These are phyloP conservation scores for Emmelina monodactyla DNA, from an alignment of 2,888 invertebrate genomes.

Conservation along the genomic window DNA sequence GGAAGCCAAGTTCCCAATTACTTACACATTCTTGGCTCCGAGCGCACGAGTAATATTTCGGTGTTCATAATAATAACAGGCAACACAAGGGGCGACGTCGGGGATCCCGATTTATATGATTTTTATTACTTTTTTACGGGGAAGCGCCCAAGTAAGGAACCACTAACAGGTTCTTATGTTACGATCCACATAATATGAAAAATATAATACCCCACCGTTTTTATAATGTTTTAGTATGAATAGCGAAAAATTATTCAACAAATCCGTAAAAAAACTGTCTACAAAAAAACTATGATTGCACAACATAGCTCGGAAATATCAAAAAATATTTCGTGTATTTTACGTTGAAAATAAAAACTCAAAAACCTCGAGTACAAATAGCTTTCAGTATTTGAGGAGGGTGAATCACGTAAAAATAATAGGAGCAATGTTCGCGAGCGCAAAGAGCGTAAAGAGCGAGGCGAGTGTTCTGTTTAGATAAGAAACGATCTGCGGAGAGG, in stretches of 20 bases:
- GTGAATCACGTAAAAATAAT: slow-evolving; percentile 12
- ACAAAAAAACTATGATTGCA: too few relatives aligned
- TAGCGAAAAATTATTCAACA: not conserved
- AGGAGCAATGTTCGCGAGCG: slow-evolving; percentile 4
- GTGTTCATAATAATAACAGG: slow-evolving; percentile 55
- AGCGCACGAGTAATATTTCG: slow-evolving; percentile 44
- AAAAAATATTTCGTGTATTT: not conserved
- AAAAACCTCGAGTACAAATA: not conserved
- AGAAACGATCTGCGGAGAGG: not conserved
- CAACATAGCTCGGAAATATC: not conserved
- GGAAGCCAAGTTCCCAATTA: slow-evolving; percentile 19
- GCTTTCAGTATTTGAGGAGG: not conserved
- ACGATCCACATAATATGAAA: slow-evolving; percentile 23
- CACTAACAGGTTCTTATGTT: slow-evolving; percentile 35
- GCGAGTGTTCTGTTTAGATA: not conserved
- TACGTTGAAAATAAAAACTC: not conserved
- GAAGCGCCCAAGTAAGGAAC: slow-evolving; percentile 27
- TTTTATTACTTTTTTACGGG: slow-evolving; percentile 64
- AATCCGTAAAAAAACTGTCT: too few relatives aligned
- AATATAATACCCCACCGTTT: slow-evolving; percentile 4
- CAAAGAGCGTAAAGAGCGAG: not conserved
- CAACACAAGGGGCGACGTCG: slow-evolving; percentile 32
- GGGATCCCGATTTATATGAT: slow-evolving; percentile 51
- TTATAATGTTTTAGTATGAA: slow-evolving; percentile 6
- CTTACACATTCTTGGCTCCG: slow-evolving; percentile 19